Percentiles rank a stretch among this genome's conserved stretches.
phyloP scores from a whole-genome alignment of 1,140 invertebrate species.

The Cydia fagiglandana region DNA sequence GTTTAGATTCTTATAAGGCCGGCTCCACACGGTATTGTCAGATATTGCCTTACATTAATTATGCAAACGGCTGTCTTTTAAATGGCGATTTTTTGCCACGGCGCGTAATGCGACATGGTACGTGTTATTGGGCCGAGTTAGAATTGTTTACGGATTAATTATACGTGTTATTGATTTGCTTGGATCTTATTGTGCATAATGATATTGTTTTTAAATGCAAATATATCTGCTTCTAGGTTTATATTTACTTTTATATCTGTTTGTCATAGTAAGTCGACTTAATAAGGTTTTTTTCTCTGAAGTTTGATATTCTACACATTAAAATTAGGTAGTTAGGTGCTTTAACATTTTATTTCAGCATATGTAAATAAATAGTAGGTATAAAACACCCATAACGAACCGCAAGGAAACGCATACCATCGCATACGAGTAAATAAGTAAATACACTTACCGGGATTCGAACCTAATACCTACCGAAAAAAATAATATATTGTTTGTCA shows the following conservation, averaged over 20 bases:
- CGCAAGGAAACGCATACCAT: too few species aligned
- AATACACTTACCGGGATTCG: too few species aligned
- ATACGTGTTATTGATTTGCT: neutral
- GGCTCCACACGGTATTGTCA: conserved; percentile 12
- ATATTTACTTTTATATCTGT: neutral
- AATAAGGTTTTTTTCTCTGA: too few species aligned
- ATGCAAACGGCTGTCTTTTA: conserved; percentile 27
- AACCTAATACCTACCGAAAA: too few species aligned
- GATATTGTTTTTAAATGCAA: neutral
- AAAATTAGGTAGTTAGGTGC: too few species aligned
- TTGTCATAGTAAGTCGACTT: too few species aligned
- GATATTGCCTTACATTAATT: conserved; percentile 28
- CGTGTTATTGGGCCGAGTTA: neutral
- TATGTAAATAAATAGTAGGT: too few species aligned
- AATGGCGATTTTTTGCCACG: conserved; percentile 13
- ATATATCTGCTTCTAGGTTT: neutral
- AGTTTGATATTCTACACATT: too few species aligned
- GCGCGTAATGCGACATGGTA: conserved; percentile 23
- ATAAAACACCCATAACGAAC: too few species aligned
- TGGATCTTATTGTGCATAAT: neutral
- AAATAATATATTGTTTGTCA: too few species aligned
- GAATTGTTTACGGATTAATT: conserved; percentile 14
- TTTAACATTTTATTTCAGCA: too few species aligned
- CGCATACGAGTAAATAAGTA: too few species aligned
- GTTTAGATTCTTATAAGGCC: conserved; percentile 12